Evolutionary conservation across 30 jellyfish, hydroid and myxozoan genomes (phyloP), one percentile per base, ranked within the genome.

Genomic region (Chrysaora quinquecirrha): DNA sequence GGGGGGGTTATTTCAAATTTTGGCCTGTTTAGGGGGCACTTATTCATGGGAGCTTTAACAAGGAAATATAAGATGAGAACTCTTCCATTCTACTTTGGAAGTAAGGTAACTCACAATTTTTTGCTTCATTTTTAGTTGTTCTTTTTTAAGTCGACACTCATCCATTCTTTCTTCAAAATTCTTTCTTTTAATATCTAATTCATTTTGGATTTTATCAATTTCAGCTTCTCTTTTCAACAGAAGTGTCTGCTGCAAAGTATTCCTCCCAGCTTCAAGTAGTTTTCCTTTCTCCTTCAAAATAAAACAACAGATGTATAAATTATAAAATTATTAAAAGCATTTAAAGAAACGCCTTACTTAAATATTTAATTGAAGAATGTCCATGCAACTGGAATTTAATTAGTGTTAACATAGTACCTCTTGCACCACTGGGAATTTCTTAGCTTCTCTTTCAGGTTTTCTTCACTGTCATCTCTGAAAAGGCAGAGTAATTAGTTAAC

Each of bases 101-200:
- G n/a, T n/a, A n/a, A n/a, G n/a, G n/a, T 14, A 25, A 60, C 86
- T 25, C 35, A 87, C 96, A 43, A 62, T 72, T 58, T 77, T 77
- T 48, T 87, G 96, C 43, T 87, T 87, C n/a, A 43, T 11, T 43
- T 78, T 87, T 29, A 87, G 73, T 12, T 56, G 76, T 27, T 68
- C 91, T 23, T 87, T 73, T 38, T 70, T 65, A 49, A 23, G 50
- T 48, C 81, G 38, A 54, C 96, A 87, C 38, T 61, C 90, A 28
- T 70, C 96, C 85, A 87, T 87, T 48, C 96, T 38, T 46, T 68
- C 48, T 27, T 71, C 86, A 68, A 87, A 87, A 16, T 87, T 89
- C 33, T 25, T 68, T 47, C 68, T 87, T 64, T 87, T 87, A 30
- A 33, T 38, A 11, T 63, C 88, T 72, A 87, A 69, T 35, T 87